A percentile compares a stretch with the other conserved stretches of the same genome.
phyloP scores from a whole-genome alignment of 2,113 vertebrate genomes.

The Ia io region DNA sequence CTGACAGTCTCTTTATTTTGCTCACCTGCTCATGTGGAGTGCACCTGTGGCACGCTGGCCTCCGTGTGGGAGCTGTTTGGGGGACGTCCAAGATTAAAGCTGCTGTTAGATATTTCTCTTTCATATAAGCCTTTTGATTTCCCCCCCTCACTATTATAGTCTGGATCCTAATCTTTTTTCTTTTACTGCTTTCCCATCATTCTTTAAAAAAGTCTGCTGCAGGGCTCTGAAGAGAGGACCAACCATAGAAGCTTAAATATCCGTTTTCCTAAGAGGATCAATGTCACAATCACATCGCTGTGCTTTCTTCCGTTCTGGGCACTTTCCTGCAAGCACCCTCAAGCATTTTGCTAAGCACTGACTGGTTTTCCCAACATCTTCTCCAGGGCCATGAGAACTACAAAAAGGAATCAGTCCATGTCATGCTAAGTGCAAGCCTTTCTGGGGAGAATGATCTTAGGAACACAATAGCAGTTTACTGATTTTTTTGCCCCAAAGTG shows the following conservation, averaged over 20 bases:
- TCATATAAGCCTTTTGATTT: conserved; percentile 16
- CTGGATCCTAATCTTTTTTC: background rate
- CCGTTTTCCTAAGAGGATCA: background rate
- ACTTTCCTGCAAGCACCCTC: background rate
- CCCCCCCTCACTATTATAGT: background rate
- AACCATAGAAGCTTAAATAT: background rate
- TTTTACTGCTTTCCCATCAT: background rate
- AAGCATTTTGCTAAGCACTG: background rate
- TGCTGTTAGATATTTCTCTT: background rate
- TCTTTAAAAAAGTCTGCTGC: background rate
- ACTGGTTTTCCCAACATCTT: background rate
- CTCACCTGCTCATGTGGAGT: background rate
- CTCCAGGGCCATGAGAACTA: background rate
- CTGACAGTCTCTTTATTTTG: background rate
- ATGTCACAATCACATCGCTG: background rate
- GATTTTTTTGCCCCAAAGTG: background rate
- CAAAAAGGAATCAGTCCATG: background rate
- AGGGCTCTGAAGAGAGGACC: background rate
- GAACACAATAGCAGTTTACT: background rate
- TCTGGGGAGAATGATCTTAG: background rate
- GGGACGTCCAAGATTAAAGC: conserved; percentile 28
- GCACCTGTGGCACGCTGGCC: background rate
- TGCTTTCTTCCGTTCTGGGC: background rate
- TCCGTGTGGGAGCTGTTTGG: background rate
- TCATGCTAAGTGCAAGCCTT: background rate